Evolutionary conservation across 2,888 invertebrate genomes (phyloP), one percentile per base, ranked within the genome.

Genomic region (Ditula angustiorana): DNA sequence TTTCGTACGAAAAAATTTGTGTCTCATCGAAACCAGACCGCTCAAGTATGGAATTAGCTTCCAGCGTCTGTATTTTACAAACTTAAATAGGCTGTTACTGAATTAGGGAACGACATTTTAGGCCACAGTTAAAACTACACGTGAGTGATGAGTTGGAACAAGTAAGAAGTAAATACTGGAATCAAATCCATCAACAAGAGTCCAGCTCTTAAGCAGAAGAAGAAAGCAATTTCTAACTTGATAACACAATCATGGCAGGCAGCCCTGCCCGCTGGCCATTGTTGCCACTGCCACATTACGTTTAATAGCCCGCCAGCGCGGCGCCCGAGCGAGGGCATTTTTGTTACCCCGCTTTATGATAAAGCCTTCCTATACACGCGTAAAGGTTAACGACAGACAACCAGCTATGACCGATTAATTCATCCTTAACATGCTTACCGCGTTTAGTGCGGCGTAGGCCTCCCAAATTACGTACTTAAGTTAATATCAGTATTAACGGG

Each of bases 281-380:
- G 23, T 37, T 55, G 55, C 53, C 53, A 53, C 21, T 49, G 55
- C 53, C 53, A 59, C 21, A 66, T 63, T 57, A 63, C 50, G 55
- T 55, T 80, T 85, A 82, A 85, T 81, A 81, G 78, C 73, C 76
- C 86, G 86, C 76, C 87, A 80, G 76, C 72, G 77, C 67, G 86
- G 82, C 85, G 83, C 84, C 83, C 70, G 67, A 65, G 72, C 69
- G 72, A 79, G 80, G 77, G 76, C 71, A 76, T 81, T 81, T 83
- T 82, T 73, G 70, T 67, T 70, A 64, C 67, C 50, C 61, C 62
- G 61, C 58, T 67, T 62, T 80, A 79, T 80, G 76, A 79, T 77
- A 80, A 76, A 78, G 67, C 73, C 73, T 61, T 70, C 59, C 53
- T 60, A 59, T 68, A 68, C 52, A 69, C 69, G 67, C 66, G 73